Percentiles rank a stretch among this genome's conserved stretches.
Evolutionary conservation across 2,888 invertebrate genomes (phyloP).

Genomic region (Gnatocerus cornutus): DNA sequence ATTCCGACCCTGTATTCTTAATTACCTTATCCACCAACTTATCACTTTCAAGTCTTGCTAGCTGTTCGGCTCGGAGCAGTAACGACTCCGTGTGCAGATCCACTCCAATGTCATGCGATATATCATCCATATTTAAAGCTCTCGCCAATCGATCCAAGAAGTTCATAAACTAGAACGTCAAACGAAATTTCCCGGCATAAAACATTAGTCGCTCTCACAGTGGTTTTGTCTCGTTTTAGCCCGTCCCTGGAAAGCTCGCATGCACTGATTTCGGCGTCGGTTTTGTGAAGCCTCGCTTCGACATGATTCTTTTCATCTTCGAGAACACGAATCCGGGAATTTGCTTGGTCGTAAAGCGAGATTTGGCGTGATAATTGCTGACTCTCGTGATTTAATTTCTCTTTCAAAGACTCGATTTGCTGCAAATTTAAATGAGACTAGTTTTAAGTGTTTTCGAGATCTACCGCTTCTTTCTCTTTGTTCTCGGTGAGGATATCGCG

Average conservation of each 20-base stretch:
- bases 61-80: conserved; percentile 88
- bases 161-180: conserved; percentile 79
- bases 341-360: conserved; percentile 79
- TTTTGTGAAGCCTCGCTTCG: conserved; percentile 83
- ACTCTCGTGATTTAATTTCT: conserved; percentile 82
- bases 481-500: conserved; percentile 84
- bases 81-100: conserved; percentile 90
- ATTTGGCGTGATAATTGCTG: conserved; percentile 82
- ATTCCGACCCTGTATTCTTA: conserved; percentile 4
- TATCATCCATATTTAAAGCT: conserved; percentile 89
- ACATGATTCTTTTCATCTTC: conserved; percentile 85
- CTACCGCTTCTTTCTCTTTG: conserved; percentile 84
- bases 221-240: conserved; percentile 83
- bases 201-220: conserved; percentile 73
- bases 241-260: conserved; percentile 82
- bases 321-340: conserved; percentile 77
- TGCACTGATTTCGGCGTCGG: conserved; percentile 85
- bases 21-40: conserved; percentile 87
- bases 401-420: conserved; percentile 85
- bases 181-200: neutral
- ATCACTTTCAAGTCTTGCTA: conserved; percentile 86
- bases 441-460: conserved; percentile 23
- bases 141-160: conserved; percentile 89
- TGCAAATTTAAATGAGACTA: conserved; percentile 63
- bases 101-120: conserved; percentile 85